Percentiles rank a stretch among this genome's conserved stretches.
Evolutionary conservation across 1,140 invertebrate genomes (phyloP).

Genomic region (Caerostris extrusa): DNA sequence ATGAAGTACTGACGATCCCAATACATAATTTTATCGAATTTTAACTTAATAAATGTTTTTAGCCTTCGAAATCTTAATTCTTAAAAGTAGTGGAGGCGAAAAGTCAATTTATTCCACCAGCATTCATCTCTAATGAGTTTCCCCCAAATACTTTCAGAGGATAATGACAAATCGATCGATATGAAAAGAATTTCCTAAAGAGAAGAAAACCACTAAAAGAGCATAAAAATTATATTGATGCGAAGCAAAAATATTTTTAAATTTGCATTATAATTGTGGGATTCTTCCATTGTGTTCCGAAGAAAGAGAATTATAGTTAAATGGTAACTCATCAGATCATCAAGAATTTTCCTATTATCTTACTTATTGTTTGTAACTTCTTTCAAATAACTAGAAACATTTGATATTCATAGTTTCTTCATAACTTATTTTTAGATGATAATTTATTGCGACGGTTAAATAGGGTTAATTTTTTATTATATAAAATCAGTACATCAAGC

Average conservation of each 20-base stretch:
- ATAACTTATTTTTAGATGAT: background rate
- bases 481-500: too few species aligned
- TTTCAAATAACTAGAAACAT: background rate
- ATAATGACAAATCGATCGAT: constrained; percentile 12
- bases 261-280: constrained; percentile 1
- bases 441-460: too few species aligned
- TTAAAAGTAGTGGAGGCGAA: background rate
- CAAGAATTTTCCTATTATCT: background rate
- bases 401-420: background rate
- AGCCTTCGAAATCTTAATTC: background rate
- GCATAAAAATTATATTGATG: background rate
- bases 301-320: constrained; percentile 17
- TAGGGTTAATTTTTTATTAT: too few species aligned
- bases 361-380: background rate
- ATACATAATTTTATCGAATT: background rate
- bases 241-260: background rate
- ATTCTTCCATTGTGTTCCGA: background rate
- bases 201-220: background rate
- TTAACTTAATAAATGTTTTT: constrained; percentile 5
- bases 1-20: background rate
- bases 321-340: constrained; percentile 18
- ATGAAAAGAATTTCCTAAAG: background rate
- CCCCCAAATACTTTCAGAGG: background rate
- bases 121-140: constrained; percentile 32
- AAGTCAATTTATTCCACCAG: constrained; percentile 20